A percentile compares a stretch with the other conserved stretches of the same genome.
These are phyloP conservation scores for Sardinella longiceps DNA, from an alignment of 2,797 vertebrate genomes.

Conservation along the genomic window DNA sequence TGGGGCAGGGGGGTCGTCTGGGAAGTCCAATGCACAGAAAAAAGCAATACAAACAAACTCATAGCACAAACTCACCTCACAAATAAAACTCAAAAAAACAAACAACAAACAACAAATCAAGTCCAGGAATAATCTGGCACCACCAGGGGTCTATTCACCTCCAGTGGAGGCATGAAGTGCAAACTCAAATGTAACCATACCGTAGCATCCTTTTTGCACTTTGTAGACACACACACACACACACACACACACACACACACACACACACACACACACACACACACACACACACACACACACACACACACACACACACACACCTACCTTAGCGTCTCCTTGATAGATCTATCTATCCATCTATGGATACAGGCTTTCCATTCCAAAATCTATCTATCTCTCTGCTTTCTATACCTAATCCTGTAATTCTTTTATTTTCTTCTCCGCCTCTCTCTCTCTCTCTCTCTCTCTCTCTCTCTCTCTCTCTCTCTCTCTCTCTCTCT, in stretches of 20 bases:
- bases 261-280: neutral
- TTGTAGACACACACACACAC: neutral
- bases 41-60: slow-evolving; percentile 5
- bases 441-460: neutral
- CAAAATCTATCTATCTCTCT: neutral
- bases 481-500: neutral
- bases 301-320: neutral
- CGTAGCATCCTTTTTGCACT: neutral
- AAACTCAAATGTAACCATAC: too few species aligned
- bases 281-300: neutral
- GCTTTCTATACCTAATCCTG: neutral
- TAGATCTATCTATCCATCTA: neutral
- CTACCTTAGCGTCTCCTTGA: too few species aligned
- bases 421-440: neutral
- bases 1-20: too few species aligned
- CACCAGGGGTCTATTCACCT: neutral
- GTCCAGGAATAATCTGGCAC: slow-evolving; percentile 19
- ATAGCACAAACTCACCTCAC: neutral
- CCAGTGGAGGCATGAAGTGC: neutral
- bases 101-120: slow-evolving; percentile 26
- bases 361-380: neutral
- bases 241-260: neutral
- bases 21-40: neutral
- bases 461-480: neutral
- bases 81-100: slow-evolving; percentile 27